Conservation (phyloP, 2,888 invertebrate genomes). For the Crepidodera aurea region DNA sequence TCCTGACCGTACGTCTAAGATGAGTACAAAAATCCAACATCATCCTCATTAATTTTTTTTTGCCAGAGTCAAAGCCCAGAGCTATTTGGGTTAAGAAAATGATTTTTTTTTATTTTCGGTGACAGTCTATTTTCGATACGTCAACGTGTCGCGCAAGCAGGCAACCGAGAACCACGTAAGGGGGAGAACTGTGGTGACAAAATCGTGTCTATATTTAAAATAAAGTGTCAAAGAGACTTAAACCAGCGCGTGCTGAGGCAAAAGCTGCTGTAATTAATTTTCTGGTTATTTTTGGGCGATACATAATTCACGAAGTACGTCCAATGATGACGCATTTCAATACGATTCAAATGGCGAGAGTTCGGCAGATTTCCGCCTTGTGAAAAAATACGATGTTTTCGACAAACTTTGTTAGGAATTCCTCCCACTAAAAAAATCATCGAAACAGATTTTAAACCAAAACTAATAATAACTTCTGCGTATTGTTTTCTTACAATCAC, state of each 20-base stretch:
- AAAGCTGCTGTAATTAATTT: constrained; percentile 53
- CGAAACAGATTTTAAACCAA: neutral
- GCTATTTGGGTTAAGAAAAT: constrained; percentile 27
- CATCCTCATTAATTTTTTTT: constrained; percentile 11
- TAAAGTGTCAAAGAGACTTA: constrained; percentile 54
- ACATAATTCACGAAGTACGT: constrained; percentile 52
- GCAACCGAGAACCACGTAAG: constrained; percentile 26
- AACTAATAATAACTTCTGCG: neutral
- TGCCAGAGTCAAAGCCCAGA: constrained; percentile 13
- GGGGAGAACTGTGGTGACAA: constrained; percentile 44
- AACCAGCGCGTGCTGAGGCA: constrained; percentile 48
- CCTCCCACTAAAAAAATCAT: neutral
- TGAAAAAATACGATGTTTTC: constrained; percentile 3
- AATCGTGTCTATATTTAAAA: constrained; percentile 53
- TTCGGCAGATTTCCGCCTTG: constrained; percentile 19
- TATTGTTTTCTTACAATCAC: neutral
- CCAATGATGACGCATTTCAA: constrained; percentile 50
- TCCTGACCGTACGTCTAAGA: neutral
- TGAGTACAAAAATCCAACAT: neutral
- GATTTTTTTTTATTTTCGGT: constrained; percentile 31
- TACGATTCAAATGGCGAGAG: constrained; percentile 27
- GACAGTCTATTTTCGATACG: constrained; percentile 34
- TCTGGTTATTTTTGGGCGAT: constrained; percentile 53
- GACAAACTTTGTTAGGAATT: neutral
- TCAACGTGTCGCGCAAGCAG: constrained; percentile 29